A percentile compares a stretch with the other conserved stretches of the same genome.
phyloP scores from a whole-genome alignment of 2,888 invertebrate species.

The Apamea sordens region DNA sequence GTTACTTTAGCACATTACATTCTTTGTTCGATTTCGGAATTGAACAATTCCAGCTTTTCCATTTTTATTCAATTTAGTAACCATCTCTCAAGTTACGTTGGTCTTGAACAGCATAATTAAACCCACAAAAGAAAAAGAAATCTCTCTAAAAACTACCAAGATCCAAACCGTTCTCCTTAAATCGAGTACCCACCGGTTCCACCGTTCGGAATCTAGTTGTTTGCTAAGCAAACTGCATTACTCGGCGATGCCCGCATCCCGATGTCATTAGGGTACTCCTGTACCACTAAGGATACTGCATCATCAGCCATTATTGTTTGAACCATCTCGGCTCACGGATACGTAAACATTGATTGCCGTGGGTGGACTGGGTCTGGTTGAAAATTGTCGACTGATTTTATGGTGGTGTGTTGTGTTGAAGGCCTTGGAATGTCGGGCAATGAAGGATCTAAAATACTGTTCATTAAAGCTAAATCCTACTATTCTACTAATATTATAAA shows the following conservation, averaged over 20 bases:
- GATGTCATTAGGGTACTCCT: slow-evolving; percentile 47
- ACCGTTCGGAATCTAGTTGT: slow-evolving; percentile 36
- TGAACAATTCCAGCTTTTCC: neutral
- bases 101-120: neutral
- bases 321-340: neutral
- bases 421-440: neutral
- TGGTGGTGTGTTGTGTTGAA: neutral
- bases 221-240: slow-evolving; percentile 59
- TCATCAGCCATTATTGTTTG: slow-evolving; percentile 31
- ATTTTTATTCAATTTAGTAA: neutral
- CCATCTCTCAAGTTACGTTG: neutral
- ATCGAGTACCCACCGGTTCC: neutral
- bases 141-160: neutral
- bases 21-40: neutral
- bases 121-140: neutral
- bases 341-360: slow-evolving; percentile 2
- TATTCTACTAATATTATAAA: too few species aligned
- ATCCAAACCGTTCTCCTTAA: neutral
- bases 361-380: neutral
- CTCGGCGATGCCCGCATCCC: slow-evolving; percentile 43
- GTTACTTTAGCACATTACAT: neutral
- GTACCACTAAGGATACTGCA: neutral
- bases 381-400: neutral
- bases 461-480: neutral
- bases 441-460: neutral